Evolutionary conservation across 2,797 vertebrate genomes (phyloP).

Genomic region (Kryptolebias ocellatus): DNA sequence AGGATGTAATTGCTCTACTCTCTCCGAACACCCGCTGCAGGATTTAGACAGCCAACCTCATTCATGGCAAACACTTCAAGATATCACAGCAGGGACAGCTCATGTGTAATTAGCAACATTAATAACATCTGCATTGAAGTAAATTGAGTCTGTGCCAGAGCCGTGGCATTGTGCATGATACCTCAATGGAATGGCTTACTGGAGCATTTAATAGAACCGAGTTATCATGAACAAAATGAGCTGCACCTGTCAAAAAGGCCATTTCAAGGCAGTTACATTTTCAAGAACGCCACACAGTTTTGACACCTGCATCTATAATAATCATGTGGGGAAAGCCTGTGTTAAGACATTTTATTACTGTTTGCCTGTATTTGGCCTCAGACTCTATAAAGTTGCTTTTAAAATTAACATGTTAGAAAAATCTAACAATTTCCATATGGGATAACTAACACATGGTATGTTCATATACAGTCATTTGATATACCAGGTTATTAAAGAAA

Average conservation of each 20-base stretch:
- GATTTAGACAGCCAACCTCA: constrained; percentile 5
- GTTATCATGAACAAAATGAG: constrained; percentile 24
- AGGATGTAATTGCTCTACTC: constrained; percentile 13
- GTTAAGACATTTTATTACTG: constrained; percentile 11
- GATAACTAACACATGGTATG: background rate
- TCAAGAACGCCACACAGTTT: constrained; percentile 2
- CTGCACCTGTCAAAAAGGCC: constrained; percentile 23
- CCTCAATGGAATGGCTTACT: constrained; percentile 15
- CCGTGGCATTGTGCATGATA: background rate
- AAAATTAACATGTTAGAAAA: constrained; percentile 13
- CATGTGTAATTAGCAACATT: constrained; percentile 30
- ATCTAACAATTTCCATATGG: constrained; percentile 15
- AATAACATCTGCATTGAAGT: constrained; percentile 16
- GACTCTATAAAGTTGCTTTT: constrained; percentile 11
- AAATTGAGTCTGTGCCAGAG: constrained; percentile 12
- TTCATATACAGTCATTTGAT: no score
- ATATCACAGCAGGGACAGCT: constrained; percentile 17
- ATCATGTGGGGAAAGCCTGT: background rate
- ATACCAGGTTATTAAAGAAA: no score
- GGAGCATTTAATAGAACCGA: constrained; percentile 21
- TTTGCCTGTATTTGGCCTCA: constrained; percentile 9
- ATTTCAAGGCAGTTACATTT: constrained; percentile 7
- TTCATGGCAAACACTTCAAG: constrained; percentile 18
- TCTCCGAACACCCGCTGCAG: background rate
- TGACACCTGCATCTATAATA: constrained; percentile 16